A percentile compares a stretch with the other conserved stretches of the same genome.
Evolutionary conservation across 2,888 invertebrate genomes (phyloP).

Genomic region (Oxyteleia sp.): DNA sequence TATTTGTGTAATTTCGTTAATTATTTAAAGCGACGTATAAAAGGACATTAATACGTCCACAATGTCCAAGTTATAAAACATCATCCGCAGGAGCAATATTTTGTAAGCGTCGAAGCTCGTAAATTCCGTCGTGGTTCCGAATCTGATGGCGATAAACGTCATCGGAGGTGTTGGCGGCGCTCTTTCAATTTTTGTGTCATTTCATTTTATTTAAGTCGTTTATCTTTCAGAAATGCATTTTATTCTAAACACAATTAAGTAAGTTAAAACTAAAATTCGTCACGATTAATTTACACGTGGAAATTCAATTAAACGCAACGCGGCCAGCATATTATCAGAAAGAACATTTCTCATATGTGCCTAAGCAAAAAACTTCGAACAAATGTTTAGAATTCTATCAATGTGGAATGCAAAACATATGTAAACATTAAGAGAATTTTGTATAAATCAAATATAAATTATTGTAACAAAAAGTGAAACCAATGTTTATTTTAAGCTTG

Average conservation of each 20-base stretch:
- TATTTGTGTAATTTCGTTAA: too few species aligned
- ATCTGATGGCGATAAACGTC: constrained; percentile 5
- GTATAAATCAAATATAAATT: too few species aligned
- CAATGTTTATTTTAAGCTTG: too few species aligned
- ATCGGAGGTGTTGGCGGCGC: not conserved
- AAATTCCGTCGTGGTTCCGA: constrained; percentile 1
- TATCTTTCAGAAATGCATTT: not conserved
- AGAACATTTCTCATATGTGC: too few species aligned
- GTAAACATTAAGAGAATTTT: too few species aligned
- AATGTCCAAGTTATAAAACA: not conserved
- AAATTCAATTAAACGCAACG: too few species aligned
- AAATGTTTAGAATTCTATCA: too few species aligned
- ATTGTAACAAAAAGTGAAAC: too few species aligned
- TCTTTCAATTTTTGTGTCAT: not conserved
- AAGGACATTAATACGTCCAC: not conserved
- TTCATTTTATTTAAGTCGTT: constrained; percentile 2
- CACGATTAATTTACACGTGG: too few species aligned
- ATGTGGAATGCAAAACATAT: too few species aligned
- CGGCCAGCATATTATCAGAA: too few species aligned
- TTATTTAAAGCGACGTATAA: not conserved
- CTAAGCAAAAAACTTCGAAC: too few species aligned
- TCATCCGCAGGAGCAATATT: constrained; percentile 1
- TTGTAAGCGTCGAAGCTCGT: not conserved
- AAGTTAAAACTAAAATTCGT: not conserved
- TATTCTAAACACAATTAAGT: not conserved